These are phyloP conservation scores for Rotaria macrura DNA, from an alignment of 2,888 invertebrate genomes.

Conservation along the genomic window DNA sequence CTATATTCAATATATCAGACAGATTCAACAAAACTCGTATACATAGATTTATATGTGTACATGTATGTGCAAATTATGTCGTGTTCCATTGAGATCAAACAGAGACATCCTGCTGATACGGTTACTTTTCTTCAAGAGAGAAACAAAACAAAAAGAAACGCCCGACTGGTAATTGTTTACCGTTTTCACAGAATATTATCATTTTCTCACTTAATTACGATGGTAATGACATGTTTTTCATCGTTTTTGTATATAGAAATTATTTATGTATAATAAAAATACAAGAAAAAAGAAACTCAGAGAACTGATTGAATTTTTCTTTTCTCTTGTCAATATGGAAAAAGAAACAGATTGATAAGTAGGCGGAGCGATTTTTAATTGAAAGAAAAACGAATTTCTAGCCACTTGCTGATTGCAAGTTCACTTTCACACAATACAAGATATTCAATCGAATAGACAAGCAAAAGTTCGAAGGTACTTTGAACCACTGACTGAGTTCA, in stretches of 20 bases:
- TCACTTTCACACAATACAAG: neutral
- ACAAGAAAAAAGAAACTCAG: no score
- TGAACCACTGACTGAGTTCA: neutral
- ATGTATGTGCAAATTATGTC: no score
- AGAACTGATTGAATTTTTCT: no score
- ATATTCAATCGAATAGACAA: neutral
- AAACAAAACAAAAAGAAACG: neutral
- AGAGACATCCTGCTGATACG: neutral
- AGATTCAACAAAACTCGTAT: no score
- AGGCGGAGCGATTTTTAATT: neutral
- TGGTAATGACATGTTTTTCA: neutral
- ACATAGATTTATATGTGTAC: neutral
- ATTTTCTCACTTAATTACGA: neutral
- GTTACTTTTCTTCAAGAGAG: neutral
- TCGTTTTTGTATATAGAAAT: neutral
- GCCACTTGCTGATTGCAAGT: neutral
- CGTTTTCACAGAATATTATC: neutral
- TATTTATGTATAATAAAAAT: no score
- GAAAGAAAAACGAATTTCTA: neutral
- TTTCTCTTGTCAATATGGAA: neutral
- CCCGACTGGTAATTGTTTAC: neutral
- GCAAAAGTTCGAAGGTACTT: neutral
- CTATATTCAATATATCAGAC: no score
- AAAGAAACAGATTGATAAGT: slow-evolving; percentile 8
- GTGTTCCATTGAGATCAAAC: neutral